Evolutionary conservation across 1,140 invertebrate genomes (phyloP).

Genomic region (Drosophila baimaii): DNA sequence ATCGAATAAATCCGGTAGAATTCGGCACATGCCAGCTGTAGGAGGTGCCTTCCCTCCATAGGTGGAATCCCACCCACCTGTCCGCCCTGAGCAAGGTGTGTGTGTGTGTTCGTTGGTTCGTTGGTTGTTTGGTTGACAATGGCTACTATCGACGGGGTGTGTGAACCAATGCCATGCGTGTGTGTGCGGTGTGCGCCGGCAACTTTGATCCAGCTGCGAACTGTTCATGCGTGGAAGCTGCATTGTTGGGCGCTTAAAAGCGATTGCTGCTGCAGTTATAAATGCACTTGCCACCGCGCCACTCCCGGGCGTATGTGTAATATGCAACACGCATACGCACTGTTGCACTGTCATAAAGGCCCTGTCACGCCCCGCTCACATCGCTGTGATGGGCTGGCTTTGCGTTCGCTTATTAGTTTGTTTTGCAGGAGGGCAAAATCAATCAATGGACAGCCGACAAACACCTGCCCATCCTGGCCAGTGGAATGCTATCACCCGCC

Average conservation of each 20-base stretch:
- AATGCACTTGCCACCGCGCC: conserved; percentile 29
- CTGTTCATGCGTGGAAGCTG: conserved; percentile 69
- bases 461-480: conserved; percentile 35
- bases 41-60: too few species aligned
- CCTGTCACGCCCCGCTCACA: conserved; percentile 22
- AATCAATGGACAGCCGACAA: conserved; percentile 62
- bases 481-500: conserved; percentile 11
- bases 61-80: not conserved
- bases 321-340: conserved; percentile 73
- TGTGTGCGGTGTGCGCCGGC: conserved; percentile 38
- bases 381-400: conserved; percentile 8
- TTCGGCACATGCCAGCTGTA: conserved; percentile 8
- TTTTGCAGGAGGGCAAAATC: conserved; percentile 69
- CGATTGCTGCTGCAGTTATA: conserved; percentile 39
- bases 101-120: conserved; percentile 16
- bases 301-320: conserved; percentile 25
- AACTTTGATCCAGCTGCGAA: conserved; percentile 65
- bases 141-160: conserved; percentile 21
- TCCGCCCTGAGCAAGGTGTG: conserved; percentile 4
- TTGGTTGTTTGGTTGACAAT: conserved; percentile 22
- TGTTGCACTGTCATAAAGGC: conserved; percentile 65
- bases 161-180: conserved; percentile 59
- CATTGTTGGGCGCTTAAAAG: conserved; percentile 71
- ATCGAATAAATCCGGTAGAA: conserved; percentile 23
- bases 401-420: conserved; percentile 75